Evolutionary conservation across 2,113 vertebrate genomes (phyloP), one percentile per base, ranked within the genome.

Genomic region (Alectura lathami): DNA sequence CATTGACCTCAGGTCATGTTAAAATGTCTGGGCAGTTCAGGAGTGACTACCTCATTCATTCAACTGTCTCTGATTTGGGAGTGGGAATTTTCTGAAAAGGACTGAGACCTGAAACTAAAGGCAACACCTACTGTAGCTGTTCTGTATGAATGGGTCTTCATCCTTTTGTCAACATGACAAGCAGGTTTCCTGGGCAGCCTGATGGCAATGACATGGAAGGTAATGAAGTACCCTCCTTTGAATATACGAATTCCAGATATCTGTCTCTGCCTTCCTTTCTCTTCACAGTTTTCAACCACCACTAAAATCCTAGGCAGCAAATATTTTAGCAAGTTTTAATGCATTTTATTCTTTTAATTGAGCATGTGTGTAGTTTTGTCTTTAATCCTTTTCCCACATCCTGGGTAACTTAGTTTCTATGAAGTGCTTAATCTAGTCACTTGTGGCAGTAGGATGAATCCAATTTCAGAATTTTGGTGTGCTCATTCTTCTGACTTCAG

Each of bases 151-250:
- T 10, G 8, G 48, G 26, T 64, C 40, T 34, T 68, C 67, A 48
- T n/a, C 8, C 45, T 74, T 0, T 0, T n/a, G 27, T 53, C 36
- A 76, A 62, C 0, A 0, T 57, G 50, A 30, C 8, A 59, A 36
- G 15, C 9, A 63, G 7, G 13, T 69, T 91, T 88, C 45, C 76
- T 62, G 30, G 36, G 27, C 40, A 88, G 34, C 24, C n/a, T 86
- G 50, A 34, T 40, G 9, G 43, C 62, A 63, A 90, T 90, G 54
- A 54, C 0, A 0, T 30, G 10, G 27, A 84, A 9, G n/a, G 38
- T 53, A 17, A 4, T 34, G 16, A 77, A 14, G 17, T 51, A n/a
- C n/a, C 11, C 88, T 86, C 88, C 17, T 80, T 24, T 57, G 50
- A 73, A 77, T 48, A 11, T 29, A 14, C 18, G 70, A 43, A 83